phyloP scores from a whole-genome alignment of 2,797 vertebrate genomes.

The Fundulus diaphanus region DNA sequence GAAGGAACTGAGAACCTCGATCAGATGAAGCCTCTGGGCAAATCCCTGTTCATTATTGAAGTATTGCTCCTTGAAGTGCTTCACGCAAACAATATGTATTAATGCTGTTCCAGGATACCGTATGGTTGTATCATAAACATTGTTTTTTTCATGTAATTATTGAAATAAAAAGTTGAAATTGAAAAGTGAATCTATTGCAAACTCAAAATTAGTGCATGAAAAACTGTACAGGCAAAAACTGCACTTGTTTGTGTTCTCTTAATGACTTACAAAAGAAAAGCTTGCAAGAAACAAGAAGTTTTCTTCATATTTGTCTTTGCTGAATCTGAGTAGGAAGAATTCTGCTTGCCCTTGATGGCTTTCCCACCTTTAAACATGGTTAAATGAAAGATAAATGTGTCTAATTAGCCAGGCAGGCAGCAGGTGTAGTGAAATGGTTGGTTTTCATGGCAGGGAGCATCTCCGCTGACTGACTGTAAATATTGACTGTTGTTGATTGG shows the following conservation, averaged over 20 bases:
- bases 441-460: conserved; percentile 67
- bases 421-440: conserved; percentile 73
- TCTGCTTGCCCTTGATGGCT: conserved; percentile 51
- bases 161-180: not conserved
- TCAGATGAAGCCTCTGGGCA: too few species aligned
- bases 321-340: conserved; percentile 46
- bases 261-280: conserved; percentile 13
- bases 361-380: conserved; percentile 69
- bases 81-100: not conserved
- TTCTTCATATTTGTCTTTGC: conserved; percentile 14
- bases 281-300: not conserved
- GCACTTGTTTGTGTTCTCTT: conserved; percentile 7
- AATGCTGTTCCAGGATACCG: not conserved
- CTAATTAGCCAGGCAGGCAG: conserved; percentile 77
- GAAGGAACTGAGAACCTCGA: too few species aligned
- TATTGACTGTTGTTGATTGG: conserved; percentile 75
- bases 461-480: conserved; percentile 72
- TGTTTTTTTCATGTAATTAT: not conserved
- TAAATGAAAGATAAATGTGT: conserved; percentile 80
- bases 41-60: too few species aligned
- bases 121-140: not conserved
- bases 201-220: not conserved
- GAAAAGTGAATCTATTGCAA: not conserved
- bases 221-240: conserved; percentile 1
- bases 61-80: too few species aligned